Evolutionary conservation across 1,140 invertebrate species (phyloP).

Genomic region (Trichomalopsis sarcophagae): DNA sequence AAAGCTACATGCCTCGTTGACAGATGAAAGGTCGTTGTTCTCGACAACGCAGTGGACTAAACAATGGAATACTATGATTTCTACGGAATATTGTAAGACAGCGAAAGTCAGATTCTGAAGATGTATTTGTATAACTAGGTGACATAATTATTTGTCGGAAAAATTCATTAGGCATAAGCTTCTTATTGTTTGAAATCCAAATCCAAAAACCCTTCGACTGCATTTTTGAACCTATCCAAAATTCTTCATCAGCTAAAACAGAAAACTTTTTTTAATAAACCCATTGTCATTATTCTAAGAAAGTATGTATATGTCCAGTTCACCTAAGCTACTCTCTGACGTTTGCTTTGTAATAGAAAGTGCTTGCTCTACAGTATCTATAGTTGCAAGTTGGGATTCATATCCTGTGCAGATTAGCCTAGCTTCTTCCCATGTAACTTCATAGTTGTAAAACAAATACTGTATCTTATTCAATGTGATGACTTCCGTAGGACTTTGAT

Average conservation of each 20-base stretch:
- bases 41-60: conserved; percentile 47
- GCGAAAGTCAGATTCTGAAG: conserved; percentile 16
- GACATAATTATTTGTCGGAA: conserved; percentile 7
- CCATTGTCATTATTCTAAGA: not conserved
- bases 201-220: conserved; percentile 43
- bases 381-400: conserved; percentile 53
- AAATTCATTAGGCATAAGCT: conserved; percentile 31
- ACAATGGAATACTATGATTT: conserved; percentile 48
- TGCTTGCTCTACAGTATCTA: conserved; percentile 53
- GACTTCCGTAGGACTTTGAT: conserved; percentile 20
- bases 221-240: conserved; percentile 54
- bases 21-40: conserved; percentile 54
- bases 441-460: conserved; percentile 56
- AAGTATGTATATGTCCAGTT: not conserved
- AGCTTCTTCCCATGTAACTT: conserved; percentile 57
- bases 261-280: conserved; percentile 17
- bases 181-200: conserved; percentile 40
- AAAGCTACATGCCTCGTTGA: conserved; percentile 45
- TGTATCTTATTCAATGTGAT: conserved; percentile 53
- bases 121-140: conserved; percentile 26
- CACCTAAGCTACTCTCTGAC: conserved; percentile 42
- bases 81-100: conserved; percentile 52
- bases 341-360: conserved; percentile 37
- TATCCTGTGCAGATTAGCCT: conserved; percentile 54
- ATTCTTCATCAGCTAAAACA: conserved; percentile 51